Conservation (phyloP, 2,797 vertebrate species). For the Taeniopygia guttata region DNA sequence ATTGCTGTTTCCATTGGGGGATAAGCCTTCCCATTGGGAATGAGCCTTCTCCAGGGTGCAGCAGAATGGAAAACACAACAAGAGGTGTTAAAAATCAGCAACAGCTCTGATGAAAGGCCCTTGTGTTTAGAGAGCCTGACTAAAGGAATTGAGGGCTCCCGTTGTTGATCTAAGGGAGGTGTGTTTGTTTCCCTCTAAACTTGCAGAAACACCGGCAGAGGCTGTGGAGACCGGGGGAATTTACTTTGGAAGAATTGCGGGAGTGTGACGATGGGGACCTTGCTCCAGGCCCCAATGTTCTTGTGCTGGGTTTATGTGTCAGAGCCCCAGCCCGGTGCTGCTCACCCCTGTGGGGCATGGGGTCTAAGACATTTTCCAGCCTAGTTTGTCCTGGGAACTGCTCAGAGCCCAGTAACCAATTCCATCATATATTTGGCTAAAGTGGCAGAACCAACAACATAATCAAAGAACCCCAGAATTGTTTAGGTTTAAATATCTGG, state of each 20-base stretch:
- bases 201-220: not conserved
- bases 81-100: not conserved
- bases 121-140: not conserved
- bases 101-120: not conserved
- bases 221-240: not conserved
- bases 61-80: not conserved
- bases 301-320: not conserved
- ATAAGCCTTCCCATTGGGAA: not conserved
- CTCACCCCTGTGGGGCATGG: not conserved
- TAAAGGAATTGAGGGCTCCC: not conserved
- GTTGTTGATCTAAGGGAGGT: not conserved
- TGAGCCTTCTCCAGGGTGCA: not conserved
- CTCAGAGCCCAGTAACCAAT: fast-evolving
- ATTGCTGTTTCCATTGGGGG: not conserved
- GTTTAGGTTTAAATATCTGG: not conserved
- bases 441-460: not conserved
- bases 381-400: not conserved
- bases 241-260: not conserved
- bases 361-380: not conserved
- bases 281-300: not conserved
- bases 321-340: fast-evolving
- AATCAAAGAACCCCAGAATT: not conserved
- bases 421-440: not conserved
- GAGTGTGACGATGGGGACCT: fast-evolving
- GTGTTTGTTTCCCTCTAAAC: not conserved